Evolutionary conservation across 1,140 invertebrate genomes (phyloP).

Genomic region (Hermetia illucens): DNA sequence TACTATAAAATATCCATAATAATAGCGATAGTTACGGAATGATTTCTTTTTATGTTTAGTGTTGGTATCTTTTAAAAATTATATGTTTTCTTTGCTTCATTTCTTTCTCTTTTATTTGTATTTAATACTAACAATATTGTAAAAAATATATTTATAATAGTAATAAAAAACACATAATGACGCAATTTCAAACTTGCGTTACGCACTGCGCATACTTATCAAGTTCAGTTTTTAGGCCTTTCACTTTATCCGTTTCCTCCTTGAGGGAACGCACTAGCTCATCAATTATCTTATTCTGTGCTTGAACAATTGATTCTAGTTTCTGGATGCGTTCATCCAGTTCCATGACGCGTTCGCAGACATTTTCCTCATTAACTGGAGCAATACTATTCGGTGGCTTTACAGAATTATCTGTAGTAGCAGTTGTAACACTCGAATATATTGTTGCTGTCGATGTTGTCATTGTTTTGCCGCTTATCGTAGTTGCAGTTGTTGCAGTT

Average conservation of each 20-base stretch:
- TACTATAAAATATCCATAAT: no score
- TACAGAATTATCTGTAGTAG: no score
- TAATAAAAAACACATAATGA: background rate
- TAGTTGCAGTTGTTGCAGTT: constrained; percentile 20
- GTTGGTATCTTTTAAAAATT: no score
- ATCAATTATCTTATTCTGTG: constrained; percentile 42
- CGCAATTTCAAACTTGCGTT: constrained; percentile 36
- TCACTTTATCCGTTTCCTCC: constrained; percentile 40
- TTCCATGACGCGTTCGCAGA: constrained; percentile 23
- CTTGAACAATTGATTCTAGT: constrained; percentile 40
- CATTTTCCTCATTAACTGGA: no score
- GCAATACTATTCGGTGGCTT: no score
- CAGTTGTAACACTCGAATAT: no score
- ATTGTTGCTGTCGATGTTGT: background rate
- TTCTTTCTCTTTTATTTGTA: no score
- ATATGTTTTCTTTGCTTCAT: no score
- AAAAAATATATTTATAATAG: no score
- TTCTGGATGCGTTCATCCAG: constrained; percentile 36
- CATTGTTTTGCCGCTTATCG: background rate
- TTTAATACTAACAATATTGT: no score
- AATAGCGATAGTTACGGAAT: no score
- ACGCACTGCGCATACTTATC: constrained; percentile 44
- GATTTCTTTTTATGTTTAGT: no score
- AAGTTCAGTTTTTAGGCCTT: constrained; percentile 39
- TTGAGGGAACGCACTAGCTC: constrained; percentile 37